Evolutionary conservation across 2,797 vertebrate species (phyloP), one percentile per base, ranked within the genome.

Genomic region (Octomys mimax): DNA sequence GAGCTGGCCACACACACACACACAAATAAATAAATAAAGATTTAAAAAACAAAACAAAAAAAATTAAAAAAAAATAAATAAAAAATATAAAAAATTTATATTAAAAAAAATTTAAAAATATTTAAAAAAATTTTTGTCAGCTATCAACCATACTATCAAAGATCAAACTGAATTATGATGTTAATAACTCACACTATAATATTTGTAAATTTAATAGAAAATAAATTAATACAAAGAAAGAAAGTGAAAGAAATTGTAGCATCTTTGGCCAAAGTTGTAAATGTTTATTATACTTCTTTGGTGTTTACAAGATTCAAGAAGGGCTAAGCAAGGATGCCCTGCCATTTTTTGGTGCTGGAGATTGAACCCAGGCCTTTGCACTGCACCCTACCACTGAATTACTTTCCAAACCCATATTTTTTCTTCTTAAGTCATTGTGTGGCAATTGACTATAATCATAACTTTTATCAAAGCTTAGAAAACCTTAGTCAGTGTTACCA

Each of bases 151-250:
- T 16, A 31, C 36, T 57, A 64, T 22, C 42, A 57, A 68, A 54
- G 80, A 39, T 64, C 57, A 33, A 77, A 90, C 66, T 95, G 61
- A 28, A 49, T 79, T 66, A 26, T 87, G 19, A 73, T 83, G 57
- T 79, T 39, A 46, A 77, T 88, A 95, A 39, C 22, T 87, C 78
- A 62, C 81, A 68, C 52, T 61, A 18, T 13, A 78, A 71, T 24
- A 22, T 95, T 70, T 73, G 2, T 75, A 82, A 57, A 52, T 81
- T 89, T 92, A 87, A 62, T 70, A 88, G 52, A 42, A 80, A 89
- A 39, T 54, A 46, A 77, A 64, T 86, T 80, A 71, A 59, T 70
- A 80, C 24, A 78, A n/a, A 89, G 31, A 78, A n/a, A 89, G 31
- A 86, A 66, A 24, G 64, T 73, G 39, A 70, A 77, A 62, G 39